Conservation (phyloP, 2,888 invertebrate species). For the Mesodorylaimus sp. region DNA sequence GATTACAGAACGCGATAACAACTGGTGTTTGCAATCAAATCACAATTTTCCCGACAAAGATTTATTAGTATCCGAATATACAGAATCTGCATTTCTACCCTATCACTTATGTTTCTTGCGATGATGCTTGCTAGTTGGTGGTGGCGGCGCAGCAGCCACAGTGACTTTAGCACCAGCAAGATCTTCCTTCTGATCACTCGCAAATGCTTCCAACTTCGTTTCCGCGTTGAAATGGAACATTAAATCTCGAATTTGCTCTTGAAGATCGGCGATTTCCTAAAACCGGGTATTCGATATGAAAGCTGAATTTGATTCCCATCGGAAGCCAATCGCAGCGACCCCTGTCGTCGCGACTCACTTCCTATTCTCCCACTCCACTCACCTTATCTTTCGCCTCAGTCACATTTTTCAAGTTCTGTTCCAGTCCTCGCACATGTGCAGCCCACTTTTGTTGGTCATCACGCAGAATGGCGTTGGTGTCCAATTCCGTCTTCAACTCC, state of each 20-base stretch:
- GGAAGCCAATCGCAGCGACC: too few relatives aligned
- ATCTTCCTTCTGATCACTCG: conserved; percentile 12
- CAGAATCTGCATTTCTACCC: too few relatives aligned
- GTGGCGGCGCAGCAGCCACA: too few relatives aligned
- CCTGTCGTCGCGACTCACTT: background rate
- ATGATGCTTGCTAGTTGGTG: too few relatives aligned
- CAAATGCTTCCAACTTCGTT: conserved; percentile 34
- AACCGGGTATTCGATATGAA: background rate
- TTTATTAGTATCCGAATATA: too few relatives aligned
- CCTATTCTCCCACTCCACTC: too few relatives aligned
- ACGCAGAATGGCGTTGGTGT: conserved; percentile 53
- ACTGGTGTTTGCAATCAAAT: too few relatives aligned
- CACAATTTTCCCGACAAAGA: too few relatives aligned
- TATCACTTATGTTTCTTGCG: too few relatives aligned
- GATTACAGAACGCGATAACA: too few relatives aligned
- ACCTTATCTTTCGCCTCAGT: conserved; percentile 33
- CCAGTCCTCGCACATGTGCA: conserved; percentile 42
- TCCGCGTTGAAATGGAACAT: conserved; percentile 92
- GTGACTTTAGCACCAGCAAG: too few relatives aligned
- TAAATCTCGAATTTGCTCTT: conserved; percentile 80
- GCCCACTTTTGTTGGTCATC: conserved; percentile 55
- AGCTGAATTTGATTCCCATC: background rate
- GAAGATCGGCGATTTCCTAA: conserved; percentile 54
- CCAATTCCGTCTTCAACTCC: conserved; percentile 20
- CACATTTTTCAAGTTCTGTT: conserved; percentile 35